Conservation (phyloP, 2,888 invertebrate genomes). For the Diadegma fenestrale region DNA sequence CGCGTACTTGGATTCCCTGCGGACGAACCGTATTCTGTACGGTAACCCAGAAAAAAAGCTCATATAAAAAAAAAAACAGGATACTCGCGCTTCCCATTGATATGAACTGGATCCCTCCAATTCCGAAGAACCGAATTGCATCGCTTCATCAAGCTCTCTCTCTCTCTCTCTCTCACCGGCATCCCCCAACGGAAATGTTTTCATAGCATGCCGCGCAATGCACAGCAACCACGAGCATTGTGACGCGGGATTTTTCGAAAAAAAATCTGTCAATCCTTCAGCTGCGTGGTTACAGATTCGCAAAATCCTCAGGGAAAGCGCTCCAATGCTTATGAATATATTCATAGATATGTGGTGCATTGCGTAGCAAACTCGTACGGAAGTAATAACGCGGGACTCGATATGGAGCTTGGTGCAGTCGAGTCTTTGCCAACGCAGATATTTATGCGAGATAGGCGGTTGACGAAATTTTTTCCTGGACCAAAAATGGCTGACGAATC, state of each 20-base stretch:
- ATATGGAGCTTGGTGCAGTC: slow-evolving; percentile 18
- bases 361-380: slow-evolving; percentile 12
- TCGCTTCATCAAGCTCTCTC: background rate
- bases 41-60: background rate
- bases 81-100: background rate
- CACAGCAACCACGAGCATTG: slow-evolving; percentile 7
- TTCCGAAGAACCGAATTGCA: slow-evolving; percentile 20
- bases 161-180: slow-evolving; percentile 1
- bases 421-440: background rate
- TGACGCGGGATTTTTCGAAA: slow-evolving; percentile 2
- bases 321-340: slow-evolving; percentile 1
- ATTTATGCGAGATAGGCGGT: background rate
- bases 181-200: slow-evolving; percentile 23
- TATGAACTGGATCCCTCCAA: slow-evolving; percentile 4
- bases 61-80: slow-evolving; percentile 8
- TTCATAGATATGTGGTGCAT: slow-evolving; percentile 19
- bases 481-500: background rate
- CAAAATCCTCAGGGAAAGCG: slow-evolving; percentile 44
- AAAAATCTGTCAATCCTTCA: slow-evolving; percentile 51
- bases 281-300: slow-evolving; percentile 8
- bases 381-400: slow-evolving; percentile 11
- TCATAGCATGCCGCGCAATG: slow-evolving; percentile 1
- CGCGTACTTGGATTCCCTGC: background rate
- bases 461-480: background rate
- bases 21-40: background rate